Evolutionary conservation across 2,113 vertebrate genomes (phyloP), one percentile per base, ranked within the genome.

Genomic region (Etheostoma spectabile): DNA sequence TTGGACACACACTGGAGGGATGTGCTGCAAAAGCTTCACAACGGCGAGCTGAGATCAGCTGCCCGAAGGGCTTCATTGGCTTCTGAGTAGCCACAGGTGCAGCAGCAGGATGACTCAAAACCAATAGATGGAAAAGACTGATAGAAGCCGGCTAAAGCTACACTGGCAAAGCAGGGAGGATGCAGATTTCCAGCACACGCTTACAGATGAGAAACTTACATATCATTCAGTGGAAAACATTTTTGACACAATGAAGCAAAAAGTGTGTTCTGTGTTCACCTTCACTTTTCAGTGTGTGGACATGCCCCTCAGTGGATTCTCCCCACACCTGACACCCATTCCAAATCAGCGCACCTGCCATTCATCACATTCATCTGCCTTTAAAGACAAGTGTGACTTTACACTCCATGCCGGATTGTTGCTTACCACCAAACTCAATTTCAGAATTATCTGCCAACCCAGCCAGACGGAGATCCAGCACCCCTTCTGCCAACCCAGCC

Each of bases 81-180:
- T 48, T 51, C 49, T 8, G 35, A 59, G 57, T 30, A 60, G 72
- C 75, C 75, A 70, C 30, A 62, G 42, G 33, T 46, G 73, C 63
- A 61, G 76, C 24, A 64, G 38, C 8, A 33, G 16, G 24, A 80
- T 87, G 35, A 74, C 13, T 83, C 79, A 75, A 66, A 84, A 66
- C 52, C 48, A 48, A 48, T 1, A n/a, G 27, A 68, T 67, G 19
- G 10, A 15, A 68, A 55, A 70, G 33, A 22, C 42, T 51, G 42
- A 80, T n/a, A 12, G 56, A 62, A 13, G 30, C 14, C 49, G 38
- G 59, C 80, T 80, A 57, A 87, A 0, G 75, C 55, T 81, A 57
- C 60, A 16, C 60, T 66, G 63, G 55, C 62, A 71, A 72, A 84
- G 71, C 65, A 59, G 63, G 48, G 1, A 56, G 61, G 49, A 63